phyloP scores from a whole-genome alignment of 2,888 invertebrate genomes.

The Temnothorax ravouxi region DNA sequence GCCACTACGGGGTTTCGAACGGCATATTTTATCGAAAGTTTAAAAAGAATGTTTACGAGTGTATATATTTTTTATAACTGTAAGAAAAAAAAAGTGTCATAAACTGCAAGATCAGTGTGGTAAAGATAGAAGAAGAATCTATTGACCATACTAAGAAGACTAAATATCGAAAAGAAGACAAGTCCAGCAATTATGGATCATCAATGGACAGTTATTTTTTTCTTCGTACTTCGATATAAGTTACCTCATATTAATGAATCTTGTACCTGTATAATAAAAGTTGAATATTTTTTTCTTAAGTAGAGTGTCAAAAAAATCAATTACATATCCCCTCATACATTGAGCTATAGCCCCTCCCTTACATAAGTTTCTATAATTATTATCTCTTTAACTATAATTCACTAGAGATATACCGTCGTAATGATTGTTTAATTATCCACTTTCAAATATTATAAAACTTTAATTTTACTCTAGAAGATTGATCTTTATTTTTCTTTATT shows the following conservation, averaged over 20 bases:
- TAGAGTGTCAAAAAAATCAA: constrained; percentile 33
- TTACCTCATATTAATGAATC: constrained; percentile 80
- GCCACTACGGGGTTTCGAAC: constrained; percentile 66
- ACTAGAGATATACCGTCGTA: neutral
- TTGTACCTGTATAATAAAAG: constrained; percentile 84
- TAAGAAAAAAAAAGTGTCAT: constrained; percentile 71
- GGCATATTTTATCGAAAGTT: constrained; percentile 70
- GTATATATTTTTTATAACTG: constrained; percentile 75
- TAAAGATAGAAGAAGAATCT: constrained; percentile 66
- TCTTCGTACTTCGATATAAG: constrained; percentile 73
- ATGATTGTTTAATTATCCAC: constrained; percentile 6
- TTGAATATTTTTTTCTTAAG: constrained; percentile 78
- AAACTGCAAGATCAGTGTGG: constrained; percentile 71
- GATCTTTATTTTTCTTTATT: constrained; percentile 13
- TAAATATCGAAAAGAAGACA: constrained; percentile 62
- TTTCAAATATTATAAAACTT: constrained; percentile 22
- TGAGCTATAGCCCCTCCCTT: neutral
- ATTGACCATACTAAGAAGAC: constrained; percentile 61
- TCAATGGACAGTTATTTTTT: constrained; percentile 64
- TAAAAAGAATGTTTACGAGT: constrained; percentile 64
- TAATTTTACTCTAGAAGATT: neutral
- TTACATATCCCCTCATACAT: constrained; percentile 22
- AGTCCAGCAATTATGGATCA: constrained; percentile 53
- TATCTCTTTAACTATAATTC: neutral
- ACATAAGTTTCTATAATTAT: neutral